Evolutionary conservation across 2,888 invertebrate genomes (phyloP), one percentile per base, ranked within the genome.

Genomic region (Graphium colonna): DNA sequence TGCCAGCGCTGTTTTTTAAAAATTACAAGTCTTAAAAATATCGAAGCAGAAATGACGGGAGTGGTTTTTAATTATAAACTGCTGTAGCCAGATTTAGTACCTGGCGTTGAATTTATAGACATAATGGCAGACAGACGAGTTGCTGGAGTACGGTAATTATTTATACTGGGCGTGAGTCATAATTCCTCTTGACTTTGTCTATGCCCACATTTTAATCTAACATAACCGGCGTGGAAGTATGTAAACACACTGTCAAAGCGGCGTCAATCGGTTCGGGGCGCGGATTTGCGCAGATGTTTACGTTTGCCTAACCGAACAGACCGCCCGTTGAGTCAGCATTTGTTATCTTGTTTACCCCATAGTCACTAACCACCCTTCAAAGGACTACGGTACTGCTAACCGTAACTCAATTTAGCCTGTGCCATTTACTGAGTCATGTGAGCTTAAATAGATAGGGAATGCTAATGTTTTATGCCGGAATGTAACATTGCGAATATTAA

Each of bases 211-310:
- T 67, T 62, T 69, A 69, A 69, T 65, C 60, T 58, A 64, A 48
- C 43, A 26, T 15, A 51, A 51, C 44, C 18, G 58, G 52, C 59
- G 67, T 57, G 57, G 59, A 57, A 60, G 66, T 71, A 68, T 63
- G 66, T 81, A 82, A 82, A 82, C 80, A 82, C 16, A 56, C 73
- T 71, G 75, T 77, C 77, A 71, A 73, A 66, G 67, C 59, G 63
- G 67, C 74, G 72, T 78, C 81, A 75, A 77, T 82, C 74, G 76
- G 60, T 62, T 57, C 65, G 46, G 59, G 58, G 60, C 60, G 47
- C 59, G 51, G 63, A 60, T 60, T 65, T 65, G 59, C 67, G 57
- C 68, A 61, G 57, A 61, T 75, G 74, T 79, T 80, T 79, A 78
- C 71, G 61, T 68, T 62, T 44, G 42, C 28, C 53, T 63, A 63